These are phyloP conservation scores for Congeria kusceri DNA, from an alignment of 2,888 invertebrate species.

Conservation along the genomic window DNA sequence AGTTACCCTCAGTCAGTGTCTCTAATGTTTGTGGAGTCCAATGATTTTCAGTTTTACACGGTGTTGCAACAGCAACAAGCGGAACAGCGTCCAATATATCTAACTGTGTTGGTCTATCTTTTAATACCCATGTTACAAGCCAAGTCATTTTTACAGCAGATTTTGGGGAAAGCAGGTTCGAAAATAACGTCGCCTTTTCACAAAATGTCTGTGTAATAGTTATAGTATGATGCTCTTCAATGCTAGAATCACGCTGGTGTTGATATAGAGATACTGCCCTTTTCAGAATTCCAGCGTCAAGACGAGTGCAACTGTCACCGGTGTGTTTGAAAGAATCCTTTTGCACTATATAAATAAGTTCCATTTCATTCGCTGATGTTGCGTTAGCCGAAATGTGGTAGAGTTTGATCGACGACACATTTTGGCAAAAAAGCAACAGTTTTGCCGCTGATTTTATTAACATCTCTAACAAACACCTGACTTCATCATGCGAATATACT, in stretches of 20 bases:
- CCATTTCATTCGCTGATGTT: background rate
- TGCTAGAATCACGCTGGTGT: too few relatives aligned
- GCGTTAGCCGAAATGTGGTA: slow-evolving; percentile 69
- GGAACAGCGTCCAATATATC: slow-evolving; percentile 52
- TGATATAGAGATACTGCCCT: too few relatives aligned
- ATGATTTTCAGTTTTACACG: slow-evolving; percentile 3
- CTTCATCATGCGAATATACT: slow-evolving; percentile 72
- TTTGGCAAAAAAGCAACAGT: slow-evolving; percentile 82
- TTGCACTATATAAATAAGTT: slow-evolving; percentile 6
- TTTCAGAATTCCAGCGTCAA: too few relatives aligned
- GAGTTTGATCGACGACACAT: slow-evolving; percentile 73
- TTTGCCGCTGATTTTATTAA: slow-evolving; percentile 72
- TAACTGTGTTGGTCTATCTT: slow-evolving; percentile 6
- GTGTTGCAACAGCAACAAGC: slow-evolving; percentile 59
- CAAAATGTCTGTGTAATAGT: too few relatives aligned
- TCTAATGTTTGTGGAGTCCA: background rate
- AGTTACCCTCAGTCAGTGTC: slow-evolving; percentile 64
- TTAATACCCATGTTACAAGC: background rate
- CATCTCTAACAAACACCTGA: slow-evolving; percentile 72
- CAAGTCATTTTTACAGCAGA: too few relatives aligned
- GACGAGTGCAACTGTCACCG: too few relatives aligned
- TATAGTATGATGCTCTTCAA: too few relatives aligned
- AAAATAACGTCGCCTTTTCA: too few relatives aligned
- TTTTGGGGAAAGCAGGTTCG: too few relatives aligned
- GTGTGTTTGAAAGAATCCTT: background rate